phyloP scores from a whole-genome alignment of 2,113 vertebrate species.

The Aegithalos caudatus region DNA sequence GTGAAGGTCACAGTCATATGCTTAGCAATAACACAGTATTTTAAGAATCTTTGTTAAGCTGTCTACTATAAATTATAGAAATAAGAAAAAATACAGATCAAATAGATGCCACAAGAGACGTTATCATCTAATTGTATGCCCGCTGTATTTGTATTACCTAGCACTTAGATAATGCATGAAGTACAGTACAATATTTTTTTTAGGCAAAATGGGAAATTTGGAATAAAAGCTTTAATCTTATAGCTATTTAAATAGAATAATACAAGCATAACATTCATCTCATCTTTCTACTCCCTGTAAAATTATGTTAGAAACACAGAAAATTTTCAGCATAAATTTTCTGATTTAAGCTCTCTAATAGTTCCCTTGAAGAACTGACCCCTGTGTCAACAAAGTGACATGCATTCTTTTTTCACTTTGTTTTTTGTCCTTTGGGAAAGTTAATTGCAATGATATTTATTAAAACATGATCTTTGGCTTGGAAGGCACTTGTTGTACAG shows the following conservation, averaged over 20 bases:
- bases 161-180: not conserved
- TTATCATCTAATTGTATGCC: not conserved
- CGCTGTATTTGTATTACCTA: not conserved
- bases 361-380: not conserved
- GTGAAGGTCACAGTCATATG: not conserved
- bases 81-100: not conserved
- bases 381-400: not conserved
- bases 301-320: not conserved
- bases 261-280: not conserved
- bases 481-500: not conserved
- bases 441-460: not conserved
- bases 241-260: not conserved
- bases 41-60: not conserved
- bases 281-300: not conserved
- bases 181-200: not conserved
- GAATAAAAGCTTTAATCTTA: slow-evolving; percentile 1
- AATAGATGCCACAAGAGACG: not conserved
- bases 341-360: not conserved
- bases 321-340: not conserved
- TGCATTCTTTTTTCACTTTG: not conserved
- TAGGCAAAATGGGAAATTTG: not conserved
- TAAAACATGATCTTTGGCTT: not conserved
- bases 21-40: not conserved
- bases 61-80: not conserved
- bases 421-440: not conserved